A percentile compares a stretch with the other conserved stretches of the same genome.
Evolutionary conservation across 2,888 invertebrate genomes (phyloP).

Genomic region (Himalopsyche anomala): DNA sequence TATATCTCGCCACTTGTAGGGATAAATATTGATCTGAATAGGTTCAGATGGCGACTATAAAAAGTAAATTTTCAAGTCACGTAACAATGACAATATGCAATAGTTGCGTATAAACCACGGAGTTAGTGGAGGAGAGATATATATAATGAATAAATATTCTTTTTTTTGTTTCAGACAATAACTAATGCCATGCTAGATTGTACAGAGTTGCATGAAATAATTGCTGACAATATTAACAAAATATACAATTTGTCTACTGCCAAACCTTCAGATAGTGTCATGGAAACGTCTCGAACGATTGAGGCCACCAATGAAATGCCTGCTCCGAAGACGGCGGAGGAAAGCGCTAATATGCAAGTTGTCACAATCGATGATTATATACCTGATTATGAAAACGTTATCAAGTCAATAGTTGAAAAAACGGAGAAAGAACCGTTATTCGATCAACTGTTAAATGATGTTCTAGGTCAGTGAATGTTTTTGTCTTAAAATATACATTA

Average conservation of each 20-base stretch:
- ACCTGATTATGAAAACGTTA: constrained; percentile 72
- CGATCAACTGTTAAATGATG: constrained; percentile 73
- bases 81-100: too few species aligned
- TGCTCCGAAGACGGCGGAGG: background rate
- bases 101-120: too few species aligned
- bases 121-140: background rate
- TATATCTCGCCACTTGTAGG: too few species aligned
- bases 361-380: constrained; percentile 65
- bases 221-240: constrained; percentile 77
- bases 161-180: constrained; percentile 68
- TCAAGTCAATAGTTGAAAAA: constrained; percentile 74
- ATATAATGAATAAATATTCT: background rate
- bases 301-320: constrained; percentile 31
- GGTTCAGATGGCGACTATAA: too few species aligned
- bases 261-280: constrained; percentile 27
- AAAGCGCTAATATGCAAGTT: constrained; percentile 23
- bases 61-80: too few species aligned
- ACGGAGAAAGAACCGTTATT: constrained; percentile 76
- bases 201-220: constrained; percentile 75
- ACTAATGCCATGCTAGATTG: constrained; percentile 74
- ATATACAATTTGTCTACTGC: constrained; percentile 65
- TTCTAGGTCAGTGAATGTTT: constrained; percentile 69
- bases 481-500: background rate
- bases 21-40: too few species aligned
- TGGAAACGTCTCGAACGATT: background rate